These are phyloP conservation scores for Fundulus diaphanus DNA, from an alignment of 2,797 vertebrate species.

Conservation along the genomic window DNA sequence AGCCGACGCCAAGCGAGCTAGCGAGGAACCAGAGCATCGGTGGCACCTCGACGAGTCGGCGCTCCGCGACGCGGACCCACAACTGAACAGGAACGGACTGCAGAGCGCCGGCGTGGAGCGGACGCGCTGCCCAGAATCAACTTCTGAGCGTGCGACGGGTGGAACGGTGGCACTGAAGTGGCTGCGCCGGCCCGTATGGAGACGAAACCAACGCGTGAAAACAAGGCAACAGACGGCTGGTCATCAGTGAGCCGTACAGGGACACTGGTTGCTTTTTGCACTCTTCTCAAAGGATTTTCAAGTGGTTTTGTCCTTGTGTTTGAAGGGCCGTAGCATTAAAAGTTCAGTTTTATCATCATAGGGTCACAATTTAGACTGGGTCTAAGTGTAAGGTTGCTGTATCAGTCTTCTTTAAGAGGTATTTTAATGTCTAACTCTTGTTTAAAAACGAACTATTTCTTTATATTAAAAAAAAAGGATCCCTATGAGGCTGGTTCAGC, in stretches of 20 bases:
- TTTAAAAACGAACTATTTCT: constrained; percentile 59
- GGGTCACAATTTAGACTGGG: constrained; percentile 29
- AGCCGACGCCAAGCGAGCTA: constrained; percentile 14
- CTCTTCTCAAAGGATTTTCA: constrained; percentile 47
- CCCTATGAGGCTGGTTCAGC: constrained; percentile 6
- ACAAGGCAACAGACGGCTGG: constrained; percentile 52
- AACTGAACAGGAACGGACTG: constrained; percentile 14
- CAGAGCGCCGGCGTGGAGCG: too few relatives aligned
- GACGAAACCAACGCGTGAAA: constrained; percentile 26
- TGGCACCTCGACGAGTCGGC: constrained; percentile 27
- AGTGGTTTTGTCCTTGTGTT: constrained; percentile 8
- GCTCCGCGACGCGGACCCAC: not conserved
- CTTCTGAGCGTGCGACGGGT: too few relatives aligned
- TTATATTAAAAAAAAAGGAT: constrained; percentile 9
- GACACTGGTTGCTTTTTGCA: constrained; percentile 73
- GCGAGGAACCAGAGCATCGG: constrained; percentile 10
- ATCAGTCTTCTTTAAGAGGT: constrained; percentile 27
- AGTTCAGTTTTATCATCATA: constrained; percentile 31
- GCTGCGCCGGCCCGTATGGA: constrained; percentile 48
- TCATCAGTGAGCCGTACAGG: constrained; percentile 71
- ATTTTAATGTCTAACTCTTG: constrained; percentile 42
- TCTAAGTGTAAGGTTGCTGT: constrained; percentile 47
- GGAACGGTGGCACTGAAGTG: constrained; percentile 72
- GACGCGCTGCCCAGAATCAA: too few relatives aligned
- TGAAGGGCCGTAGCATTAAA: constrained; percentile 12